Evolutionary conservation across 2,113 vertebrate genomes (phyloP), one percentile per base, ranked within the genome.

Genomic region (Xiphorhynchus elegans): DNA sequence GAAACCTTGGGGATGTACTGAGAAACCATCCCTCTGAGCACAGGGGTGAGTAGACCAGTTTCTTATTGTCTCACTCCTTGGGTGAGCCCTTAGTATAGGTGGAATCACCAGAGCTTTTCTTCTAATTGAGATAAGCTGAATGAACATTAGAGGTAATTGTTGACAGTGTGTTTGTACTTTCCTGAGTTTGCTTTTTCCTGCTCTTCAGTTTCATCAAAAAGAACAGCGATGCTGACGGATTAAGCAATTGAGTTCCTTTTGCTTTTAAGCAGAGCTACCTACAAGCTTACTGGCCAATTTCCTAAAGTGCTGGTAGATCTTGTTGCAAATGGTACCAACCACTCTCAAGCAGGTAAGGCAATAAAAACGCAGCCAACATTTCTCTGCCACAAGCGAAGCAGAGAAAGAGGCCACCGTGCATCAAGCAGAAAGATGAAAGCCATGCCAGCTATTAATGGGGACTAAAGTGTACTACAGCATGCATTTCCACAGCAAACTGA

Each of bases 371-470:
- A 44, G 83, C 63, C 64, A 78, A 46, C 66, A 90, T 97, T 98
- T 98, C 96, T 94, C 96, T 97, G 94, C 91, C 94, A 94, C 93
- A 97, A 98, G 89, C 89, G 96, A 98, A 84, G 89, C 90, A 96
- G 87, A 97, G 96, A 97, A 95, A 96, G 53, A 84, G 87, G 83
- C 93, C 97, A 98, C 96, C n/a, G 46, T 92, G 35, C 76, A 72
- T 88, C 66, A 78, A 82, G 53, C 55, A 90, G 93, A 59, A 89
- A 97, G 97, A 98, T 98, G 97, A 99, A 98, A 98, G 97, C 68
- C 86, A 62, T 70, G 94, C 63, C 90, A 96, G 93, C 93, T 97
- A 84, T 98, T 98, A 98, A 97, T 29, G 62, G 85, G 87, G 79
- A 66, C 92, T 91, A 89, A 96, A 97, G 94, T 93, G 94, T 93